These are phyloP conservation scores for Smutsia temminckii DNA, from an alignment of 2,797 vertebrate genomes.

Conservation along the genomic window DNA sequence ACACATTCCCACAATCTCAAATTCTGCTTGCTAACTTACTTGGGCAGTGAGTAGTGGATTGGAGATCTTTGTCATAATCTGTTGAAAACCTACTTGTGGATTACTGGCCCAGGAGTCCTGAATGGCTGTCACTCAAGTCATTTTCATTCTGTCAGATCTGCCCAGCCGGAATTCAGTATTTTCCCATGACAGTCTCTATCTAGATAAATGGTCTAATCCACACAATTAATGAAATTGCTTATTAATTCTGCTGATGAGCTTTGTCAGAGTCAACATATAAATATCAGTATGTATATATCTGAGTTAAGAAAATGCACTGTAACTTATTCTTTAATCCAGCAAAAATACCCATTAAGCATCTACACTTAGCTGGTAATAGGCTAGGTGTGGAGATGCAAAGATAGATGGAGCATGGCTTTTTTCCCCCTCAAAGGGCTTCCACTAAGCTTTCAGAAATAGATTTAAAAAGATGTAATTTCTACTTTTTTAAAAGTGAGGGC, in stretches of 20 bases:
- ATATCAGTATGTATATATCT: not conserved
- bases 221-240: constrained; percentile 48
- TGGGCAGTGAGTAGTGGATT: constrained; percentile 52
- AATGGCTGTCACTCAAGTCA: constrained; percentile 67
- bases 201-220: constrained; percentile 69
- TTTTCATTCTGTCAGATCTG: constrained; percentile 75
- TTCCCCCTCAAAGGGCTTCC: not conserved
- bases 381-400: not conserved
- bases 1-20: not conserved
- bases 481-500: not conserved
- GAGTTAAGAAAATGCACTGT: not conserved
- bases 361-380: not conserved
- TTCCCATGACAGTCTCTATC: constrained; percentile 71
- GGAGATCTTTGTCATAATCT: constrained; percentile 59
- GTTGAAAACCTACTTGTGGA: constrained; percentile 64
- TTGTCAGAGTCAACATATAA: constrained; percentile 61
- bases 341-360: not conserved
- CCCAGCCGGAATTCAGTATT: constrained; percentile 42
- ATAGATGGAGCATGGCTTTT: not conserved
- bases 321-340: constrained; percentile 40
- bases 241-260: not conserved
- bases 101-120: constrained; percentile 62
- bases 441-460: not conserved
- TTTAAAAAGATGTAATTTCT: not conserved
- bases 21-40: not conserved